Percentiles rank a stretch among this genome's conserved stretches.
phyloP scores from a whole-genome alignment of 2,888 invertebrate genomes.

The Acleris laterana region DNA sequence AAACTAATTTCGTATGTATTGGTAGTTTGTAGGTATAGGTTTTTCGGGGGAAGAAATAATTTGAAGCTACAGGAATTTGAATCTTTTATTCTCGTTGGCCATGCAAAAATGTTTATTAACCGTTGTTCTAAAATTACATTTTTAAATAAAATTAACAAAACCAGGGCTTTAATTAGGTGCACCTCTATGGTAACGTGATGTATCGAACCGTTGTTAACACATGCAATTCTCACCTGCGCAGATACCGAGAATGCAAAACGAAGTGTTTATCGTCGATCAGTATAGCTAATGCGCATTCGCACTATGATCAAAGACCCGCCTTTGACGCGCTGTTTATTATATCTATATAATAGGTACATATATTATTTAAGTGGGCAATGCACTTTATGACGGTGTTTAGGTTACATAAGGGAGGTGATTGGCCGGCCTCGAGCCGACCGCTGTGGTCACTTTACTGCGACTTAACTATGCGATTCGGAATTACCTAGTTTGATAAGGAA shows the following conservation, averaged over 20 bases:
- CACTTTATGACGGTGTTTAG: conserved; percentile 50
- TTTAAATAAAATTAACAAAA: no score
- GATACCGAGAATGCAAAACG: conserved; percentile 19
- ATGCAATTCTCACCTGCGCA: conserved; percentile 1
- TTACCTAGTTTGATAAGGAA: conserved; percentile 12
- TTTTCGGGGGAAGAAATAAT: no score
- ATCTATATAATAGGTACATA: conserved; percentile 9
- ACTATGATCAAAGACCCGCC: conserved; percentile 62
- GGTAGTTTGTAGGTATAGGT: no score
- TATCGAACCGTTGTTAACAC: neutral
- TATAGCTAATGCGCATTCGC: conserved; percentile 48
- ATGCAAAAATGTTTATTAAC: no score
- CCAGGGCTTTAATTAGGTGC: no score
- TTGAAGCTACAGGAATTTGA: no score
- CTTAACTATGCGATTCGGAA: conserved; percentile 39
- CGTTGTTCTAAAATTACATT: no score
- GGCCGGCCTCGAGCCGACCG: conserved; percentile 74
- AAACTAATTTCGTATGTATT: no score
- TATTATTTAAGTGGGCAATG: conserved; percentile 56
- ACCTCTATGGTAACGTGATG: neutral
- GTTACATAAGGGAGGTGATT: conserved; percentile 77
- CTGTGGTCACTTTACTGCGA: conserved; percentile 61
- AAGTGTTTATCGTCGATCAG: conserved; percentile 27
- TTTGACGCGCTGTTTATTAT: conserved; percentile 50
- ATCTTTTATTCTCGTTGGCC: no score